Percentiles rank a stretch among this genome's conserved stretches.
These are phyloP conservation scores for Tragelaphus buxtoni DNA, from an alignment of 2,113 vertebrate genomes.

Conservation along the genomic window DNA sequence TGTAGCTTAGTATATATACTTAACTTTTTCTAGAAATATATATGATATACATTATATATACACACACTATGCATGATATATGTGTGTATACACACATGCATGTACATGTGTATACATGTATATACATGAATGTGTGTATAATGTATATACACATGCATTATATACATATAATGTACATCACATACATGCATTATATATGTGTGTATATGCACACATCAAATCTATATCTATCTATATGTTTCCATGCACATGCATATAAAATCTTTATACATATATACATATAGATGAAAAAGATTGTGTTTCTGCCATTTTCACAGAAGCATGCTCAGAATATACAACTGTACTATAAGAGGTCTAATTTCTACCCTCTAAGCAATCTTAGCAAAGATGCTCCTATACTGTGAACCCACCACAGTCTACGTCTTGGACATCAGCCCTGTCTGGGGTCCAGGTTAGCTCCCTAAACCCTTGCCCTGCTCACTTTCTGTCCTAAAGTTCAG, in stretches of 20 bases:
- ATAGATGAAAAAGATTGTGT: neutral
- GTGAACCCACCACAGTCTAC: accelerated
- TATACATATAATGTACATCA: neutral
- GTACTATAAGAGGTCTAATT: neutral
- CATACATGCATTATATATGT: neutral
- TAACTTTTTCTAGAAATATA: neutral
- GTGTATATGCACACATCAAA: accelerated
- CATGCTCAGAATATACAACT: neutral
- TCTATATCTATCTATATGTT: neutral
- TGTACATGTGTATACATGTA: neutral
- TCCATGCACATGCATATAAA: neutral
- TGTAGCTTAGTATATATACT: neutral
- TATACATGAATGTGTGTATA: neutral
- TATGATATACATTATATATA: neutral
- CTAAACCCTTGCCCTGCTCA: neutral
- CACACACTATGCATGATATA: too few species aligned
- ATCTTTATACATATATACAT: neutral
- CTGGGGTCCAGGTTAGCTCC: too few species aligned
- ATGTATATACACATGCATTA: neutral
- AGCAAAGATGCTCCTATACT: accelerated
- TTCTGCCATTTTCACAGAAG: neutral
- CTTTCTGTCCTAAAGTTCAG: neutral
- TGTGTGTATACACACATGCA: accelerated
- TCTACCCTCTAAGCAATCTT: neutral
- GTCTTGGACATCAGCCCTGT: neutral